Base-by-base conservation (phyloP, 2,888 invertebrate species). In the Drosophila melanosoma region DNA sequence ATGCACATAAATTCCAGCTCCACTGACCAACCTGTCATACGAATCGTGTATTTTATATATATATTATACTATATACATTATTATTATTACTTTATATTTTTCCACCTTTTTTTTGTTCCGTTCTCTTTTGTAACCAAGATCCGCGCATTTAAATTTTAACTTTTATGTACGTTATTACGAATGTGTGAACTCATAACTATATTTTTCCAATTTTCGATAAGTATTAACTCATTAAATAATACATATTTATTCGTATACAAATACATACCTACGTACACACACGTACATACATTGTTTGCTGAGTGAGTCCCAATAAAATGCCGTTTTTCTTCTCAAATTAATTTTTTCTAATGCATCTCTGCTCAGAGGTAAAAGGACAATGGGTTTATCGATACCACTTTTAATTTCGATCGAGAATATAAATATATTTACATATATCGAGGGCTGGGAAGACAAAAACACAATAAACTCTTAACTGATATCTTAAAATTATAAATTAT, bases 161-260 rank as follows among this genome's bases (percentile, higher is more conserved):
- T 63, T 62, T 61, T 57, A 49, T 71, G 71, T 62, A 58, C 53
- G 53, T 63, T 62, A 49, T 53, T 48, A 38, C 51, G 54, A 74
- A 66, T 66, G 63, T 76, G 74, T 62, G 74, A 72, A 66, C 70
- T 54, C 71, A 73, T 81, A 81, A 81, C 75, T 83, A 70, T 63
- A 77, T 65, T 72, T 71, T 81, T 82, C 54, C 88, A 77, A 56
- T 78, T 57, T 78, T 81, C 73, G 72, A 83, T 81, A 83, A 83
- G 83, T 83, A 83, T 83, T 88, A 83, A 88, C 88, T 82, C 87
- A 83, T 82, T 82, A 66, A 82, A 79, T 68, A 75, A 20, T 69
- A 76, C 79, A 79, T 67, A 51, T 52, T 54, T 74, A 67, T 65
- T 75, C 15, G 51, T 12, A 36, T 20, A 23, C 33, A 23, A 35